Conservation (phyloP, 2,797 vertebrate species). For the Siniperca undulata region DNA sequence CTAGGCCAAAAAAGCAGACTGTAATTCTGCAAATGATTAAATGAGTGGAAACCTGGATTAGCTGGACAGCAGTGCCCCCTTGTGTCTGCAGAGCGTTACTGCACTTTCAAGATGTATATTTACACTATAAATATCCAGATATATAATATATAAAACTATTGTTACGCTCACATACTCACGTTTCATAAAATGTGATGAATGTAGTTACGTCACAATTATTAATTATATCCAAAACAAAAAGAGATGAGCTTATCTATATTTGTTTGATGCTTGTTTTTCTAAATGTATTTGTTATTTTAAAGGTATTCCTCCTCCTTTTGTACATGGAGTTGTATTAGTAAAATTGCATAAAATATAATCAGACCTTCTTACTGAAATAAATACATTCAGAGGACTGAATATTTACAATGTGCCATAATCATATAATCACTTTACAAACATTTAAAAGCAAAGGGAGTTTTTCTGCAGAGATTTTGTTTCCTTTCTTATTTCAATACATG, state of each 20-base stretch:
- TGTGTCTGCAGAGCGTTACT: slow-evolving; percentile 19
- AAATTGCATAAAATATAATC: neutral
- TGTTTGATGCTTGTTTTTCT: neutral
- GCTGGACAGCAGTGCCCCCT: slow-evolving; percentile 24
- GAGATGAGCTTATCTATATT: too few relatives aligned
- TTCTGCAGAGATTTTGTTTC: neutral
- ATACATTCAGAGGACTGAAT: neutral
- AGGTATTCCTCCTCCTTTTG: neutral
- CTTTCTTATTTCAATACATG: neutral
- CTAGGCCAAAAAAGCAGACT: neutral
- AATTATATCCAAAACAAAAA: neutral
- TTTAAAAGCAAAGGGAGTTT: neutral
- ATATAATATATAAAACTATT: neutral
- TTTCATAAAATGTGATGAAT: neutral
- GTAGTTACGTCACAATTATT: neutral
- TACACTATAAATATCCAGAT: neutral
- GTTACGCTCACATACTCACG: neutral
- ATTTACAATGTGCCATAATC: neutral
- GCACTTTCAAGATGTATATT: neutral
- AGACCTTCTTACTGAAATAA: neutral
- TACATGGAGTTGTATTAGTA: neutral
- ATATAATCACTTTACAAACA: neutral
- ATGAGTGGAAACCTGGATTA: neutral
- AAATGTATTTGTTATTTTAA: neutral
- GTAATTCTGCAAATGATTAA: neutral